Base-by-base conservation (phyloP, 2,113 vertebrate species). In the Chloebia gouldiae region DNA sequence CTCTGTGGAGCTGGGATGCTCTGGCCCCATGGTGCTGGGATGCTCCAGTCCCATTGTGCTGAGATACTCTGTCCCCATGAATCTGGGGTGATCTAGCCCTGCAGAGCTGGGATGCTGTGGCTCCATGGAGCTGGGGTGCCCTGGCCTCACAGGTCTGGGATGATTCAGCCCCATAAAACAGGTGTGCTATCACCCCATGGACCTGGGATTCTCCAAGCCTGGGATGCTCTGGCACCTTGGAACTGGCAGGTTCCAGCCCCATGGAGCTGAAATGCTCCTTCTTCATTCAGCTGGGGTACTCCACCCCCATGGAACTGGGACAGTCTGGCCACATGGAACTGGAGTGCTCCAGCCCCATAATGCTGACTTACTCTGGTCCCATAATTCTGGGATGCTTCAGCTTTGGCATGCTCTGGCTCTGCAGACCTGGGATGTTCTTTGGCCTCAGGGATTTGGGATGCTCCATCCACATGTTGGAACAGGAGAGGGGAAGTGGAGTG, bases 401-500 rank as follows among this genome's bases (percentile, higher is more conserved):
- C 15, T 42, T 9, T 0, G 4, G 39, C 31, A 27, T 28, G 33
- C 9, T 57, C 60, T 4, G 2, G 19, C 7, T 50, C 42, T 19
- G 12, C 17, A 50, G 23, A 57, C 23, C 35, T 45, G 53, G 18
- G 20, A 20, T 64, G 39, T 31, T 64, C 60, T 13, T 45, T 66
- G 9, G 12, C 56, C 39, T 71, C 24, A 7, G 37, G 50, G 37
- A 42, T 28, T 65, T 88, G 51, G 39, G 50, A 24, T 59, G 27
- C 24, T 72, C 19, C n/a, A 45, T 27, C 28, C 53, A 39, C 23
- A 33, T 0, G 0, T 1, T 49, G 66, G 44, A 30, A 5, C 12
- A 16, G 45, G 40, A 66, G 35, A 39, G 6, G 33, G 3, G 0
- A 39, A 35, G 9, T 31, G 59, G n/a, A 44, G 8, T 77, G 14